Base-by-base conservation (phyloP, 2,113 vertebrate genomes). In the Accipiter cooperii region DNA sequence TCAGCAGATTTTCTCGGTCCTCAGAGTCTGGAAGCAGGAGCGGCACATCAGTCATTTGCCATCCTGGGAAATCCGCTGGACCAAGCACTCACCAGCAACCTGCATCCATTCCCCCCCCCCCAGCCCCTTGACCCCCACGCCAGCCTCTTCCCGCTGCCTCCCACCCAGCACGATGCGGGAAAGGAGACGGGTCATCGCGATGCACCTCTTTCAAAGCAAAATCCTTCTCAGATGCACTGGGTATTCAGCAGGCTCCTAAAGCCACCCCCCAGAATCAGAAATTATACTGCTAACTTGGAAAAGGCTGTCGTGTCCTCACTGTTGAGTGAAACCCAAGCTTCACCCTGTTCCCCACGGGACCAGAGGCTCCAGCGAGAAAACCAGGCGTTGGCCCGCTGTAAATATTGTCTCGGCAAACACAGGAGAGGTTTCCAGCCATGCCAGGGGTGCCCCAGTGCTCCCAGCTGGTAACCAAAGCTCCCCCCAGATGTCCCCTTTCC, bases 21-120 rank as follows among this genome's bases (percentile, higher is more conserved):
- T 99, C 98, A 1, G 99, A 98, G 98, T 99, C 99, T 99, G 97
- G 73, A 79, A 81, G 54, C 0, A 13, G 74, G 40, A 78, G 42
- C 8, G 1, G 15, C 0, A 22, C 17, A 2, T 64, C n/a, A 87
- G 31, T 66, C 17, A 1, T 9, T 12, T 11, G 33, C 29, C 33
- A 25, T 61, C 24, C 60, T 12, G 29, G 29, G 13, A 51, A 25
- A 61, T 24, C 38, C 38, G 11, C 49, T 13, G 22, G 51, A 34
- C 4, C 52, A 14, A 33, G 13, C n/a, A 29, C n/a, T 10, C 29
- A 20, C 13, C 20, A 12, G 33, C 54, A 47, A 6, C n/a, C 44
- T 13, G 2, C 4, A 44, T 2, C 54, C 79, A 36, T n/a, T 44
- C 10, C 8, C 3, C 4, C 21, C 13, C 3, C 4, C 21, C 13